These are phyloP conservation scores for Hipparchia sbordonii DNA, from an alignment of 2,888 invertebrate species.

Conservation along the genomic window DNA sequence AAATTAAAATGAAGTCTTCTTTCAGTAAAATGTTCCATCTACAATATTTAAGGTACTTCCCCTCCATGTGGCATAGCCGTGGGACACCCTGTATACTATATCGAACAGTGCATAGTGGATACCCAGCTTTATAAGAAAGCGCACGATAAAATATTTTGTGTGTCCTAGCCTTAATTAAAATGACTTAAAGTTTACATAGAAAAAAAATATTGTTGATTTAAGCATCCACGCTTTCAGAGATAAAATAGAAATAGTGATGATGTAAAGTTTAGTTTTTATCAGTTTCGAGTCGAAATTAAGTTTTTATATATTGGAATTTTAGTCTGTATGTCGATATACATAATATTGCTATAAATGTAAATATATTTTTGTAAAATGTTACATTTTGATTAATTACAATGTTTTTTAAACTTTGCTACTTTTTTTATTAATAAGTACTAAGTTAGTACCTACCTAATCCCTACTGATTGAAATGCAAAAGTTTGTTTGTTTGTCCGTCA, in stretches of 20 bases:
- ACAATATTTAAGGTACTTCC: too few relatives aligned
- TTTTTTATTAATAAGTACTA: too few relatives aligned
- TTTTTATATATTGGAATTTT: conserved; percentile 38
- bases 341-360: conserved; percentile 63
- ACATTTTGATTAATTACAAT: conserved; percentile 77
- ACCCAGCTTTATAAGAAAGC: not conserved
- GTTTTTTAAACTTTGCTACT: conserved; percentile 64
- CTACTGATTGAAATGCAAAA: too few relatives aligned
- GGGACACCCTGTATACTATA: too few relatives aligned
- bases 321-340: conserved; percentile 48
- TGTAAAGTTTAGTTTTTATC: conserved; percentile 25
- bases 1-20: too few relatives aligned
- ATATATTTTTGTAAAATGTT: conserved; percentile 83
- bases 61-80: too few relatives aligned
- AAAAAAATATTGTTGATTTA: not conserved
- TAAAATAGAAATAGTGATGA: conserved; percentile 25
- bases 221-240: conserved; percentile 23
- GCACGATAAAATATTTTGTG: not conserved
- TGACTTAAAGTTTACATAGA: conserved; percentile 2
- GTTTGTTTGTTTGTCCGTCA: too few relatives aligned
- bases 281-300: conserved; percentile 24
- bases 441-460: too few relatives aligned
- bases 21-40: too few relatives aligned
- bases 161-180: not conserved
- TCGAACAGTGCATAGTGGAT: too few relatives aligned